Evolutionary conservation across 2,888 invertebrate species (phyloP).

Genomic region (Romanomermis culicivorax): DNA sequence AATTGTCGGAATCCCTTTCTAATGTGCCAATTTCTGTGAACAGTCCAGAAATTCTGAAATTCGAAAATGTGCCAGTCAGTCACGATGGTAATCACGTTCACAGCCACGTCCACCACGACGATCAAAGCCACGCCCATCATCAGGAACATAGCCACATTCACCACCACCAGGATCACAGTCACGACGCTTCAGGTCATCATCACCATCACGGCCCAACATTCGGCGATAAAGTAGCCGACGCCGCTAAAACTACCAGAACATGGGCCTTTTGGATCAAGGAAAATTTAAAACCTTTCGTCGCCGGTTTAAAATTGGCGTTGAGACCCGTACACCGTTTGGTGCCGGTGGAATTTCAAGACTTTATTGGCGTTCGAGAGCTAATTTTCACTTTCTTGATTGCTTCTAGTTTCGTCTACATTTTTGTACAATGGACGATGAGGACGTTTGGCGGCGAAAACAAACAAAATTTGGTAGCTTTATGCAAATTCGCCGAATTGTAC

Average conservation of each 20-base stretch:
- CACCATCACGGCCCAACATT: not conserved
- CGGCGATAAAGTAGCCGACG: not conserved
- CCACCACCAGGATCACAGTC: not conserved
- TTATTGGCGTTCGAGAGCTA: not conserved
- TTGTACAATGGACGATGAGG: not conserved
- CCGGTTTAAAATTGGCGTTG: not conserved
- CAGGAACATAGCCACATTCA: not conserved
- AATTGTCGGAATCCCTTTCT: no score
- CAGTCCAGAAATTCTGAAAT: no score
- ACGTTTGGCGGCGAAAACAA: not conserved
- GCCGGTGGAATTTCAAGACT: not conserved
- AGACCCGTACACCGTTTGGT: not conserved
- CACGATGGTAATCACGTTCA: not conserved
- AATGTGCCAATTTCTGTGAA: no score
- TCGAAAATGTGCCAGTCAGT: no score
- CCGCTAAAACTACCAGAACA: no score
- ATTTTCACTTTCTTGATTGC: not conserved
- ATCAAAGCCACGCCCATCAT: not conserved
- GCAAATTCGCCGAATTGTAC: conserved; percentile 3
- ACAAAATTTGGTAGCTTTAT: not conserved
- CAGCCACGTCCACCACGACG: not conserved
- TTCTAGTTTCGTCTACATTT: not conserved
- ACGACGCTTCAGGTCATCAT: not conserved
- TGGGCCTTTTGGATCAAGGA: not conserved
- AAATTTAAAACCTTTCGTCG: conserved; percentile 1